Evolutionary conservation across 2,797 vertebrate species (phyloP), one percentile per base, ranked within the genome.

Genomic region (Diceros bicornis): DNA sequence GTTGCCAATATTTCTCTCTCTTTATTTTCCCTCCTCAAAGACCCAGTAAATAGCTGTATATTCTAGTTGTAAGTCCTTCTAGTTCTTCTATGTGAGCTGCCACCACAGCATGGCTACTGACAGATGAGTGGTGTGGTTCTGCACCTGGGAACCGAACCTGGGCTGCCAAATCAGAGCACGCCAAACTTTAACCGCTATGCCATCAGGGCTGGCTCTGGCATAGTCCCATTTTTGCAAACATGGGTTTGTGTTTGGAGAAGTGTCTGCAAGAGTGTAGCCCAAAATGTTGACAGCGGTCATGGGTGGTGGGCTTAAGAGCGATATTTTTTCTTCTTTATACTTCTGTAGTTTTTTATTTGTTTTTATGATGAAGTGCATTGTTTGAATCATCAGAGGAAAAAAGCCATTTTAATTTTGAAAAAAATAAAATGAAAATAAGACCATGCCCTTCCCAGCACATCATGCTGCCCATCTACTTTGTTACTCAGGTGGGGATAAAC

Each of bases 271-370:
- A 12, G 25, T 27, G 37, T 57, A 90, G 32, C 27, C 77, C 89
- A 62, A 71, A 89, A 37, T 86, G 52, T 86, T 95, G 52, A 89
- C n/a, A 83, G 13, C 68, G 52, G 29, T 25, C 61, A 50, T 74
- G 12, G 12, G 29, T 55, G 17, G n/a, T 77, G 44, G 47, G 27
- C 13, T 95, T 95, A 59, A n/a, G 32, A 79, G 27, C 69, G 37
- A 95, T 44, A 84, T 85, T 79, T 78, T 89, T 91, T 66, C 44
- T 92, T 88, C 16, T 84, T 72, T 62, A 25, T 50, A 79, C 23
- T 59, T 78, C 52, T 34, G 59, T 14, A 44, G 69, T 6, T 91
- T 96, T 78, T 89, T 50, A 16, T 69, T 92, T 71, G 11, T 69
- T 55, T 96, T 96, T 77, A 94, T 9, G 85, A 50, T 10, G 18